A percentile compares a stretch with the other conserved stretches of the same genome.
Evolutionary conservation across 2,113 vertebrate genomes (phyloP).

Genomic region (Cynocephalus volans): DNA sequence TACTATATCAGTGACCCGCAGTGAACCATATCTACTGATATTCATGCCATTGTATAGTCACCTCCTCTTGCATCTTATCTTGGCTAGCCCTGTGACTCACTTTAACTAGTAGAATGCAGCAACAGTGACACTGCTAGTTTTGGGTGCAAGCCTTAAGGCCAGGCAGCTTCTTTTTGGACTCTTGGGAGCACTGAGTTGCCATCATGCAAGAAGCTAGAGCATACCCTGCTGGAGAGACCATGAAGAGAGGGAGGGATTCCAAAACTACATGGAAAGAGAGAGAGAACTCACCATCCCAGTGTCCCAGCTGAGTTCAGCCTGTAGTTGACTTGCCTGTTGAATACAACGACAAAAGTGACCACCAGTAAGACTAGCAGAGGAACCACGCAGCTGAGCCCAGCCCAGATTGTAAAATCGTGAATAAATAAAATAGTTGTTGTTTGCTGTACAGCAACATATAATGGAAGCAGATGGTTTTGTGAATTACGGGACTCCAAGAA

Average conservation of each 20-base stretch:
- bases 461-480: constrained; percentile 30
- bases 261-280: too few species aligned
- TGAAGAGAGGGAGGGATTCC: background rate
- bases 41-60: rapidly evolving
- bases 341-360: background rate
- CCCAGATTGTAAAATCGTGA: background rate
- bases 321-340: background rate
- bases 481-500: background rate
- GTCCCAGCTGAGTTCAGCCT: background rate
- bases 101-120: background rate
- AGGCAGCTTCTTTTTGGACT: background rate
- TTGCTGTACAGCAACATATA: background rate
- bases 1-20: background rate
- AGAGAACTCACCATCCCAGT: background rate
- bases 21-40: background rate
- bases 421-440: background rate
- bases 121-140: background rate
- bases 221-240: background rate
- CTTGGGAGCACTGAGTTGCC: background rate
- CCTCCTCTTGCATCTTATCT: background rate
- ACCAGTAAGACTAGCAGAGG: background rate
- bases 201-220: background rate
- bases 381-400: background rate
- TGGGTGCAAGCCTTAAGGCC: background rate
- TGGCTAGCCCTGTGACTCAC: background rate